A percentile compares a stretch with the other conserved stretches of the same genome.
phyloP scores from a whole-genome alignment of 2,797 vertebrate species.

The Phoxinus dragarum region DNA sequence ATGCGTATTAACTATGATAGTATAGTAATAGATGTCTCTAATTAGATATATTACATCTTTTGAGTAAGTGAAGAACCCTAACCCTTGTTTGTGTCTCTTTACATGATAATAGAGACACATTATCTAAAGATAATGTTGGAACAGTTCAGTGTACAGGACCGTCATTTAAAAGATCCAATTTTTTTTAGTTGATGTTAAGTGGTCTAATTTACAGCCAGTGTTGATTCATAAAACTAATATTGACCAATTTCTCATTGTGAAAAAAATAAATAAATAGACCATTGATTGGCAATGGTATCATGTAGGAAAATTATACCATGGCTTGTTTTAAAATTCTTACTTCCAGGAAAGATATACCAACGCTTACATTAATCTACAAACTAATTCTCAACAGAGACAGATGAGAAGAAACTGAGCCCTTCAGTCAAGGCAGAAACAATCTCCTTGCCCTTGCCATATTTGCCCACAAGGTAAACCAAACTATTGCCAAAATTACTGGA shows the following conservation, averaged over 20 bases:
- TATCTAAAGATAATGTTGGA: neutral
- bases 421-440: constrained; percentile 45
- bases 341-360: neutral
- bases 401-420: constrained; percentile 15
- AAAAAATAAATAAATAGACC: no score
- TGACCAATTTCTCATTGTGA: neutral
- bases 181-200: neutral
- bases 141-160: neutral
- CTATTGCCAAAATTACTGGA: constrained; percentile 70
- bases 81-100: neutral
- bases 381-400: neutral
- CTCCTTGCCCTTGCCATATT: constrained; percentile 75
- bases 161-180: neutral
- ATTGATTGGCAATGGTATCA: neutral
- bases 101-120: neutral
- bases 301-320: neutral
- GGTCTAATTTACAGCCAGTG: neutral
- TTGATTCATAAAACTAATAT: neutral
- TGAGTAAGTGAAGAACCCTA: neutral
- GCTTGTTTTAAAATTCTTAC: neutral
- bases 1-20: neutral
- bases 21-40: neutral
- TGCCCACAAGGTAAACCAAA: constrained; percentile 75
- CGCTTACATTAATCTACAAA: neutral
- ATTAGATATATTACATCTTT: neutral